phyloP scores from a whole-genome alignment of 2,888 invertebrate species.

The Mesopsocus fuscifrons region DNA sequence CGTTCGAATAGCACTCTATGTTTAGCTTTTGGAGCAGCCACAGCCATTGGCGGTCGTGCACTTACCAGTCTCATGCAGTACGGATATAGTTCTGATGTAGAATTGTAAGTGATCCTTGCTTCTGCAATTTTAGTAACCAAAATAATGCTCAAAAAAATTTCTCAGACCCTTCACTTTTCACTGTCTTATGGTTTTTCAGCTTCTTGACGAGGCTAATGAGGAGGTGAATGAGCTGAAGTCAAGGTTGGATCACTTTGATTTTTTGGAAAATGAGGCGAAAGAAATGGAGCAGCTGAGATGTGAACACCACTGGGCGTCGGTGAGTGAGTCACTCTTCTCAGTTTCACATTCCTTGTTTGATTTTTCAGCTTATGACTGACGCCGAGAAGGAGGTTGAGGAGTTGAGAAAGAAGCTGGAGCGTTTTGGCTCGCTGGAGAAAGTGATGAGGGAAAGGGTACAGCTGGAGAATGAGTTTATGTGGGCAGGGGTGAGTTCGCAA shows the following conservation, averaged over 20 bases:
- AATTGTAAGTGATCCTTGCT: too few species aligned
- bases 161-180: too few species aligned
- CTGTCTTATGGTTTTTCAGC: constrained; percentile 14
- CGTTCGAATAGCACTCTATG: too few species aligned
- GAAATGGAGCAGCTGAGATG: constrained; percentile 30
- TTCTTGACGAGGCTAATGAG: constrained; percentile 25
- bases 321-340: constrained; percentile 18
- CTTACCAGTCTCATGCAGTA: too few species aligned
- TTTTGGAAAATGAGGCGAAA: constrained; percentile 31
- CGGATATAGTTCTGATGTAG: too few species aligned
- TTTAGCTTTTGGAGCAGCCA: too few species aligned
- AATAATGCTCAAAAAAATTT: too few species aligned
- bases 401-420: not conserved
- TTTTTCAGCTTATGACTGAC: too few species aligned
- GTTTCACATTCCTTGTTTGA: too few species aligned
- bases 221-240: constrained; percentile 32
- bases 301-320: constrained; percentile 36
- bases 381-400: not conserved
- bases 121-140: too few species aligned
- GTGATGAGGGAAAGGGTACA: constrained; percentile 28
- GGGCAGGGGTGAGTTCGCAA: constrained; percentile 33
- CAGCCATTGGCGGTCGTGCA: too few species aligned
- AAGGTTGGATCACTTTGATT: constrained; percentile 33
- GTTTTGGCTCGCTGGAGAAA: constrained; percentile 30
- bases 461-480: constrained; percentile 36